Evolutionary conservation across 2,888 invertebrate genomes (phyloP), one percentile per base, ranked within the genome.

Genomic region (Cremastinae sp.): DNA sequence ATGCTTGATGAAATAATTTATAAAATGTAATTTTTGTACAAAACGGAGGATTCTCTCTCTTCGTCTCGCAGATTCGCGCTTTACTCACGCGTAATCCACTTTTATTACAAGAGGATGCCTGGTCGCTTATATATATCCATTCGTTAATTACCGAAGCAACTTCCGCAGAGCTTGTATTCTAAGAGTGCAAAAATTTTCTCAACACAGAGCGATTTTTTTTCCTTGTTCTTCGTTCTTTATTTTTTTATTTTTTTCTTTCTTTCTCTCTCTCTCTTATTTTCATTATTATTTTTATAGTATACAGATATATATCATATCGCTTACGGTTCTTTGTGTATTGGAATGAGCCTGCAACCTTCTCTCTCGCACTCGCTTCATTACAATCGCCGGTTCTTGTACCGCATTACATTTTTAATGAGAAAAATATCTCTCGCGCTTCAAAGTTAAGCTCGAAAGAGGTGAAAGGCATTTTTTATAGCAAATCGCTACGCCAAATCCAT

Each of bases 91-190:
- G 45, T 43, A 41, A 28, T 28, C 41, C 45, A 10, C 16, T 18
- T 18, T 39, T 28, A 5, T 28, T 16, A 18, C 1, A n/a, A 22
- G 22, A 28, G 28, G 22, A 65, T 22, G 14, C 45, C 35, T 4
- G 12, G 1, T 14, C 16, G 28, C 18, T 18, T 16, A 49, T 49
- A 14, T 49, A 14, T 28, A 51, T 55, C 18, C 53, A 43, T 55
- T 41, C 47, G 41, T 59, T 58, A 69, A 69, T 69, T 69, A 59
- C 20, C 39, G 28, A 51, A 59, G 58, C 35, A 49, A 59, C 39
- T 51, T 58, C 14, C 37, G 41, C 9, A 43, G 8, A 51, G 41
- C 41, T 39, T 58, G 58, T 8, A 35, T 51, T 16, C 20, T n/a
- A 8, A 64, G 39, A 41, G 47, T 64, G 51, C 51, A 22, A 14